Base-by-base conservation (phyloP, 23 tunicate species). In the Styela clava region DNA sequence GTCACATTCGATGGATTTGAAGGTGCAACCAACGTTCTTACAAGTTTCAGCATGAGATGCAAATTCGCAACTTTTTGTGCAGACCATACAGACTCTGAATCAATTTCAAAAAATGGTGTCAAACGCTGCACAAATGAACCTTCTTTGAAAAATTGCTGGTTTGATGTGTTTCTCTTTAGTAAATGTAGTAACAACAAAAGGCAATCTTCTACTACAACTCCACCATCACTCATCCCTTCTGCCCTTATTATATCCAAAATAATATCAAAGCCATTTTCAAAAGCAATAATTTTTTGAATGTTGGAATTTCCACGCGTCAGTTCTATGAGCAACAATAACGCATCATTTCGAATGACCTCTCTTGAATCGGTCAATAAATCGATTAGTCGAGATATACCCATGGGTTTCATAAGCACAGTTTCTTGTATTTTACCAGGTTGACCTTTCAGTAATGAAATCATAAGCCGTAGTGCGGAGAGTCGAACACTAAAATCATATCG, bases 261-360 rank as follows among this genome's bases (percentile, higher is more conserved):
- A 22, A 84, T 74, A 77, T 96, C 99, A 73, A 96, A 96, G 25
- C 97, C 97, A 78, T 84, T 96, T 78, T 96, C 97, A 82, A 96
- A 96, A 22, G 97, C 99, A 33, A 96, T 89, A 64, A 96, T 96
- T 84, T 91, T 96, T 62, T 96, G 99, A 34, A 96, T 86, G 68
- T 91, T 96, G 9, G 97, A 74, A 64, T 96, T 96, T 22, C 86
- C 83, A 63, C 82, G 70, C 33, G 97, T 84, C 31, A 96, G 79
- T 70, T 93, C 99, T 29, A 87, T 85, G 7, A 96, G 74, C n/a
- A 95, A 73, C 31, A 96, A 51, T 24, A 96, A 62, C 1, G 97
- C 92, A 86, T 93, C 98, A 78, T 93, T 93, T 34, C 98, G 78
- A 30, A 93, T 93, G 19, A 93, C 89, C 84, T 93, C 98, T 24